Percentiles rank a stretch among this genome's conserved stretches.
These are phyloP conservation scores for Drosophila bunnanda DNA, from an alignment of 2,888 invertebrate genomes.

Conservation along the genomic window DNA sequence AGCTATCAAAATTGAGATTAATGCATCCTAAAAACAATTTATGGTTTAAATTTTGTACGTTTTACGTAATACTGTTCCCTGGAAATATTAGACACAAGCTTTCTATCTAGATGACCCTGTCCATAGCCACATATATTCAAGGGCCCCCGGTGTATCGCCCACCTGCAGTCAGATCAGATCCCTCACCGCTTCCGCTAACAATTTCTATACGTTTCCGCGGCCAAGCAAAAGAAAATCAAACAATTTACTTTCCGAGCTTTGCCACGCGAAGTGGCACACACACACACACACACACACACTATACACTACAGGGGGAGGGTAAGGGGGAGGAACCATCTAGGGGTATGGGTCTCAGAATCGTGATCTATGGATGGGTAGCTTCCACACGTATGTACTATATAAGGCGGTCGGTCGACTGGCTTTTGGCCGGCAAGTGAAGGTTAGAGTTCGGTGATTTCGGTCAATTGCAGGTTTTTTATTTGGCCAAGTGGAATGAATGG, in stretches of 20 bases:
- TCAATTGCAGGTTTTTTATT: constrained; percentile 35
- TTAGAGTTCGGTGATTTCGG: constrained; percentile 73
- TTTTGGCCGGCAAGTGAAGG: constrained; percentile 55
- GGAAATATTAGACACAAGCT: background rate
- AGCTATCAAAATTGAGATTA: too few relatives aligned
- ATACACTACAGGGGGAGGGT: background rate
- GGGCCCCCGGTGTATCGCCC: constrained; percentile 28
- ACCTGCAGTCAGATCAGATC: constrained; percentile 42
- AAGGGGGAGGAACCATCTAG: constrained; percentile 17
- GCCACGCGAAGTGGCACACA: constrained; percentile 56
- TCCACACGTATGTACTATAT: constrained; percentile 15
- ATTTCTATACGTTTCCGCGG: constrained; percentile 62
- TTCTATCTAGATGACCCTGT: constrained; percentile 5
- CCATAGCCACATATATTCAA: constrained; percentile 8
- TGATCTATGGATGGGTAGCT: constrained; percentile 53
- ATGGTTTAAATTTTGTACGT: too few relatives aligned
- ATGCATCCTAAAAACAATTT: too few relatives aligned
- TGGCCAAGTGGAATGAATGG: constrained; percentile 8
- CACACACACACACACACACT: background rate
- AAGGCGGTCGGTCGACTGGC: constrained; percentile 11
- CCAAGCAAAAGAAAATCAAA: constrained; percentile 56
- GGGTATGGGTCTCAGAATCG: constrained; percentile 41
- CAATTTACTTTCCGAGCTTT: constrained; percentile 57
- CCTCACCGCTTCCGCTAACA: constrained; percentile 55
- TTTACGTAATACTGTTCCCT: too few relatives aligned